A percentile compares a stretch with the other conserved stretches of the same genome.
Evolutionary conservation across 2,888 invertebrate species (phyloP).

Genomic region (Drosophila meridionalis): DNA sequence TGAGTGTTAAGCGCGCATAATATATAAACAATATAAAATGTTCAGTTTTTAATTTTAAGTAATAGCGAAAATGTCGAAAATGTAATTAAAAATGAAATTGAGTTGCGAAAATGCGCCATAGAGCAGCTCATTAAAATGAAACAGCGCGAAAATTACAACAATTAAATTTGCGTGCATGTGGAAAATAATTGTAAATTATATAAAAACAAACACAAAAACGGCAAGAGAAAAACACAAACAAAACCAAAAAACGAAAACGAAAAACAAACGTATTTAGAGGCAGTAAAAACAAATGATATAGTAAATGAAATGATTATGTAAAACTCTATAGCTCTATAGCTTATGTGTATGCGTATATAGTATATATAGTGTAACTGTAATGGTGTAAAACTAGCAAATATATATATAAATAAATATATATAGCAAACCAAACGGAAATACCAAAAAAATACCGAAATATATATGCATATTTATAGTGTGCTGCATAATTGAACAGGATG

Average conservation of each 20-base stretch:
- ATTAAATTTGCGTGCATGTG: slow-evolving; percentile 49
- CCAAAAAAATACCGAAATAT: slow-evolving; percentile 24
- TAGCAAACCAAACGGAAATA: slow-evolving; percentile 45
- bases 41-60: slow-evolving; percentile 63
- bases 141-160: slow-evolving; percentile 60
- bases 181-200: slow-evolving; percentile 70
- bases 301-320: slow-evolving; percentile 51
- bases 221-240: slow-evolving; percentile 27
- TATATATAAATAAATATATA: slow-evolving; percentile 48
- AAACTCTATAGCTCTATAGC: slow-evolving; percentile 59
- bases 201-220: slow-evolving; percentile 36
- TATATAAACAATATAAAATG: slow-evolving; percentile 35
- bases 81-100: slow-evolving; percentile 75
- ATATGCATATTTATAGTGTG: slow-evolving; percentile 61
- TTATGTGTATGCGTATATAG: slow-evolving; percentile 54
- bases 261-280: slow-evolving; percentile 51
- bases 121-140: slow-evolving; percentile 69
- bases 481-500: slow-evolving; percentile 61
- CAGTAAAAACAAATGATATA: slow-evolving; percentile 39
- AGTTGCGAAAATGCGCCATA: slow-evolving; percentile 29
- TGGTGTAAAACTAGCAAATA: slow-evolving; percentile 70
- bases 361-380: slow-evolving; percentile 67
- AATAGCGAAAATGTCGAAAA: slow-evolving; percentile 61
- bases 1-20: slow-evolving; percentile 29
- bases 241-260: slow-evolving; percentile 22